Conservation (phyloP, 2,113 vertebrate species). For the Miniopterus natalensis region DNA sequence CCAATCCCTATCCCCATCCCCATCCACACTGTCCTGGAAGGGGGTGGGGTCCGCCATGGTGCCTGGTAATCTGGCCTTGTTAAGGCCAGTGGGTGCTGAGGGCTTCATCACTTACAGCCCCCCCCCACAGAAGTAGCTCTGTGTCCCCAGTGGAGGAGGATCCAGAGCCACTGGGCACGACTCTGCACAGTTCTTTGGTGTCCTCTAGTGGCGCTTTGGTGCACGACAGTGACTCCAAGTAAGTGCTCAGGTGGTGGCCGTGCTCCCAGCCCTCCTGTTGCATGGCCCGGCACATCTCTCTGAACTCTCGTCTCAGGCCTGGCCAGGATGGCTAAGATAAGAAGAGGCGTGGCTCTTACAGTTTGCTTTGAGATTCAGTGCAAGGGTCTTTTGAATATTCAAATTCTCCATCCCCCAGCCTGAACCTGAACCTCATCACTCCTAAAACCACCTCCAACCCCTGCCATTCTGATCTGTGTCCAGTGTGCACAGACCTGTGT, state of each 20-base stretch:
- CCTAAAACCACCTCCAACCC: background rate
- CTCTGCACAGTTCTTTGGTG: background rate
- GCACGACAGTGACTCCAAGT: background rate
- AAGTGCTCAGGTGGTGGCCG: accelerated
- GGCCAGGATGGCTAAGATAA: background rate
- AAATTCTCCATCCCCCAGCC: background rate
- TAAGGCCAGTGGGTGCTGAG: background rate
- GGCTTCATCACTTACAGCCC: background rate
- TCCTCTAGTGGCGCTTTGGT: slow-evolving; percentile 57
- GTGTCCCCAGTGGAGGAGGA: background rate
- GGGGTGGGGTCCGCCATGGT: background rate
- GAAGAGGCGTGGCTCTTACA: background rate
- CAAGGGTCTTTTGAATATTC: background rate
- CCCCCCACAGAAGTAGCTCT: background rate
- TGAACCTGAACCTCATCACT: background rate
- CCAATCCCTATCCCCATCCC: background rate
- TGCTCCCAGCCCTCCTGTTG: accelerated
- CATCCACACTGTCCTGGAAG: background rate
- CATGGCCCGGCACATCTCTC: background rate
- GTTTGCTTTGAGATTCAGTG: background rate
- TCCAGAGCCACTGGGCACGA: accelerated
- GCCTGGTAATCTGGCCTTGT: background rate
- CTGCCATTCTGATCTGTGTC: background rate
- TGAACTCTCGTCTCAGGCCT: background rate
- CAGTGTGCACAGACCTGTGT: background rate